These are phyloP conservation scores for Hypolimnas misippus DNA, from an alignment of 2,888 invertebrate species.

Conservation along the genomic window DNA sequence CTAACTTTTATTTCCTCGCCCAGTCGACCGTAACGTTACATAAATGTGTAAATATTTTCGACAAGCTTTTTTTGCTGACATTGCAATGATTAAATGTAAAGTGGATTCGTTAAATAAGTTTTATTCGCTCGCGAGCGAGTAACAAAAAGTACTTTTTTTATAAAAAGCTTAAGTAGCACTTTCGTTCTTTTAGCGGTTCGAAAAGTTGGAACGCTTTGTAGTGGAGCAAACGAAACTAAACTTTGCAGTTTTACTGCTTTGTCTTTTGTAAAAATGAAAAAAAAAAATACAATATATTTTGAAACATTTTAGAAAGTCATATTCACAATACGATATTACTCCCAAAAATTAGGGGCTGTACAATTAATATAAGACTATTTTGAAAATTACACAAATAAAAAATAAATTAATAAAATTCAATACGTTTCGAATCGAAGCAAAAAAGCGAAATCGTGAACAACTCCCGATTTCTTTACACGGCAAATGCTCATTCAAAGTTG, in stretches of 20 bases:
- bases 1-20: constrained; percentile 60
- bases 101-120: constrained; percentile 19
- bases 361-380: too few species aligned
- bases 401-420: background rate
- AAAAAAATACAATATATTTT: background rate
- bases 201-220: constrained; percentile 32
- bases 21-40: constrained; percentile 32
- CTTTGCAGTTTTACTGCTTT: constrained; percentile 27
- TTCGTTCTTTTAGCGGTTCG: constrained; percentile 34
- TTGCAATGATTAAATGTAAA: constrained; percentile 20
- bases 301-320: background rate
- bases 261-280: constrained; percentile 11
- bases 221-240: constrained; percentile 27
- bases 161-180: constrained; percentile 37
- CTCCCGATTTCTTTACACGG: constrained; percentile 27
- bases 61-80: constrained; percentile 20
- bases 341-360: too few species aligned
- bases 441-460: constrained; percentile 17
- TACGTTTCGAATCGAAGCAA: constrained; percentile 4
- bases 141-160: constrained; percentile 1
- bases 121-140: constrained; percentile 5
- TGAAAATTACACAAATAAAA: too few species aligned
- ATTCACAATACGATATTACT: too few species aligned
- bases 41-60: constrained; percentile 35
- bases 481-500: constrained; percentile 29